Conservation (phyloP, 2,797 vertebrate genomes). For the Melopsittacus undulatus region DNA sequence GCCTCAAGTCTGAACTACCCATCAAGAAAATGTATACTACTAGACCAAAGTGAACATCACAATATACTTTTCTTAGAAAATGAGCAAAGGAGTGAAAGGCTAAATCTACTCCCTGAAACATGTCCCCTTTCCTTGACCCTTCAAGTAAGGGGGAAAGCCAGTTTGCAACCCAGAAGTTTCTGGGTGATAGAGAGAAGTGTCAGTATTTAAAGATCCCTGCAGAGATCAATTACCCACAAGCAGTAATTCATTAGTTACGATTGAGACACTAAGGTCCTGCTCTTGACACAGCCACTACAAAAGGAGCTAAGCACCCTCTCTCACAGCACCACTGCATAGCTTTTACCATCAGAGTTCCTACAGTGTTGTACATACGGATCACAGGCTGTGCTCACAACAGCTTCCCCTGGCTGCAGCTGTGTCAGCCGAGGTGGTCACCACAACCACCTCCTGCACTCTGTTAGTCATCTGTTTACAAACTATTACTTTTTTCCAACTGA, state of each 20-base stretch:
- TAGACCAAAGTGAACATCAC: neutral
- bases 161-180: neutral
- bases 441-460: fast-evolving
- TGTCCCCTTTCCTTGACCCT: fast-evolving
- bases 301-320: neutral
- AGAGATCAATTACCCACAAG: neutral
- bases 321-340: fast-evolving
- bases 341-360: too few species aligned
- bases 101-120: neutral
- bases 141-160: fast-evolving
- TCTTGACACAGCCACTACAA: fast-evolving
- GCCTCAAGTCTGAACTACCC: neutral
- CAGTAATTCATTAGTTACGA: neutral
- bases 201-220: neutral
- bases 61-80: neutral
- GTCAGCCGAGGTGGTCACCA: neutral
- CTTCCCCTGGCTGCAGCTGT: neutral
- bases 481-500: fast-evolving
- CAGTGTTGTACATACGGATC: fast-evolving
- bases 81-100: neutral
- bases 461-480: neutral
- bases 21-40: neutral
- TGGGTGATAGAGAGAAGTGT: neutral
- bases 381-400: fast-evolving
- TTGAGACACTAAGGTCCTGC: neutral